Percentiles rank a stretch among this genome's conserved stretches.
phyloP scores from a whole-genome alignment of 2,888 invertebrate genomes.

The Amblyjoppa proteus region DNA sequence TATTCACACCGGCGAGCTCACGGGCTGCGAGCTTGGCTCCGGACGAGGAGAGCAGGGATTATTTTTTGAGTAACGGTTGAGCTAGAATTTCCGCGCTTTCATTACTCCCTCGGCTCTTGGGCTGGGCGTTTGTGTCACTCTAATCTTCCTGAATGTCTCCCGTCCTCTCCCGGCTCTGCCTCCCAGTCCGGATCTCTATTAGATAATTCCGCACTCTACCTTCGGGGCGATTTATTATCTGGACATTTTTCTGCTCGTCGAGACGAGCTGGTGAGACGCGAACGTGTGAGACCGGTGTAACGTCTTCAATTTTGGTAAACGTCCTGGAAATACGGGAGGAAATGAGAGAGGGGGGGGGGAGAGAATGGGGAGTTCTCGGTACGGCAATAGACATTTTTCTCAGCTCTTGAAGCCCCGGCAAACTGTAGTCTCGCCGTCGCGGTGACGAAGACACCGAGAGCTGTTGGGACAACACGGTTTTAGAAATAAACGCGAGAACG shows the following conservation, averaged over 20 bases:
- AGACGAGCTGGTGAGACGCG: not conserved
- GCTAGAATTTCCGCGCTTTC: slow-evolving; percentile 40
- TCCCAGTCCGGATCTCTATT: slow-evolving; percentile 28
- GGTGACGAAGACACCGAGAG: slow-evolving; percentile 6
- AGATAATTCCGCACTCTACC: slow-evolving; percentile 44
- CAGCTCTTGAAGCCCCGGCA: not conserved
- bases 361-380: slow-evolving; percentile 18
- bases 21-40: not conserved
- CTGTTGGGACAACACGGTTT: slow-evolving; percentile 13
- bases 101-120: slow-evolving; percentile 10
- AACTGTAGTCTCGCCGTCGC: not conserved
- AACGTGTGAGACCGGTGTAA: not conserved
- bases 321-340: slow-evolving; percentile 7
- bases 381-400: slow-evolving; percentile 45
- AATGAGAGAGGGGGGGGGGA: not conserved
- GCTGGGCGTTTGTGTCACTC: not conserved
- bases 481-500: slow-evolving; percentile 37
- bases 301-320: slow-evolving; percentile 30
- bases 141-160: slow-evolving; percentile 47
- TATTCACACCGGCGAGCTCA: slow-evolving; percentile 3
- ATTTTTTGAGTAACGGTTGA: slow-evolving; percentile 51
- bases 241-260: slow-evolving; percentile 36
- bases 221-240: slow-evolving; percentile 30
- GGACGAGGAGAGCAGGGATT: slow-evolving; percentile 14
- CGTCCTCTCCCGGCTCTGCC: not conserved